Evolutionary conservation across 2,797 vertebrate genomes (phyloP).

Genomic region (Spheniscus humboldti): DNA sequence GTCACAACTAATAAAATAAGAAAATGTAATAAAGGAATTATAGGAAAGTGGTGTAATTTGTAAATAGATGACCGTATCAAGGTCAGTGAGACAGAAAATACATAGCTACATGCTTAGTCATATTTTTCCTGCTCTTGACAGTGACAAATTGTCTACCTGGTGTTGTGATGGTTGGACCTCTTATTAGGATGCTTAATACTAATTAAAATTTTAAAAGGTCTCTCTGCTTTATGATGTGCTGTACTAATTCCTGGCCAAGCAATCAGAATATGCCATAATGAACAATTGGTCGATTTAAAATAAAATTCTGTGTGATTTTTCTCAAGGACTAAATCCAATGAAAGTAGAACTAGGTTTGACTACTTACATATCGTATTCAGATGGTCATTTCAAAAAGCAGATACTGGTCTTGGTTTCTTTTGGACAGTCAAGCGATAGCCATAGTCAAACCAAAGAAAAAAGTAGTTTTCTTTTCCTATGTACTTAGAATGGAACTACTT

Average conservation of each 20-base stretch:
- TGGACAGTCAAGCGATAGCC: not conserved
- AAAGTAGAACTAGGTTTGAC: not conserved
- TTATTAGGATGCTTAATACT: not conserved
- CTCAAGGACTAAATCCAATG: not conserved
- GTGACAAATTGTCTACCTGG: not conserved
- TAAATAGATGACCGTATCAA: not conserved
- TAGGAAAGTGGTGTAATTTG: not conserved
- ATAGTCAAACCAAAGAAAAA: not conserved
- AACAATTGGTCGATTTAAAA: not conserved
- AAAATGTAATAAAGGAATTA: not conserved
- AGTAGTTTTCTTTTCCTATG: not conserved
- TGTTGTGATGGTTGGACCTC: not conserved
- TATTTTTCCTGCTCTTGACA: not conserved
- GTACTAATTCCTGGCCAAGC: not conserved
- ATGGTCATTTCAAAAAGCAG: not conserved
- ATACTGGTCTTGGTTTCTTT: not conserved
- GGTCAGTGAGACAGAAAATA: not conserved
- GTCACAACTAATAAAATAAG: not conserved
- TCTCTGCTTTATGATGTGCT: not conserved
- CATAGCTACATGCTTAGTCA: not conserved
- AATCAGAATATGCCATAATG: not conserved
- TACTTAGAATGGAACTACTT: not conserved
- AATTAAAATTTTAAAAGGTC: conserved; percentile 18
- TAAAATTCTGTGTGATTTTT: not conserved
- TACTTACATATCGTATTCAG: not conserved